Evolutionary conservation across 2,797 vertebrate species (phyloP), one percentile per base, ranked within the genome.

Genomic region (Lithobates pipiens): DNA sequence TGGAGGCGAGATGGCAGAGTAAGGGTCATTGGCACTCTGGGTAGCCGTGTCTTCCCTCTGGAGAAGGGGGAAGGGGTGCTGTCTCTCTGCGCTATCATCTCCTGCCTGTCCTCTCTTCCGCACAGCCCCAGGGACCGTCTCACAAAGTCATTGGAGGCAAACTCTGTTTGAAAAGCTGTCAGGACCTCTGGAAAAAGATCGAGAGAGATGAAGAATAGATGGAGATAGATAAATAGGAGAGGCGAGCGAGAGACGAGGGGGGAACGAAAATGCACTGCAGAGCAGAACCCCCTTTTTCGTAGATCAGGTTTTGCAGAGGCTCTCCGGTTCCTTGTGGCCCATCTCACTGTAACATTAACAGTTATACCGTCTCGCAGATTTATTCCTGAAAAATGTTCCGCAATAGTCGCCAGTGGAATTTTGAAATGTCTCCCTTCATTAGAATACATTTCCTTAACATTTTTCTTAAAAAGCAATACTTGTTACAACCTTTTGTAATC

Each of bases 141-240:
- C 80, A 86, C 85, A 86, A 86, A 83, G 80, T 82, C 85, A 86
- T 77, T 54, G 42, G 85, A 74, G 85, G 74, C 80, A 78, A 82
- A 82, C 80, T 85, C 83, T 73, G 79, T 86, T 65, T 86, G 85
- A 86, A 73, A 78, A 82, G 85, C 80, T 86, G 85, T 86, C 85
- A 86, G 72, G 36, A 76, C 80, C 63, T 77, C n/a, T 32, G 73
- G 39, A 82, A 25, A 76, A 36, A 25, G 69, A 71, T 69, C 46
- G 69, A 73, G n/a, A 46, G 34, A 39, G 50, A 65, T 39, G 34
- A 74, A 23, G 63, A 6, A 21, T 23, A 73, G 32, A 57, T 13
- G 25, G 34, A 61, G 50, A 70, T 63, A 63, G 36, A 71, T 71
- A 81, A 50, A 80, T 34, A 39, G 25, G 32, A 75, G 42, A 50